Conservation (phyloP, 2,888 invertebrate species). For the Elmis aenea region DNA sequence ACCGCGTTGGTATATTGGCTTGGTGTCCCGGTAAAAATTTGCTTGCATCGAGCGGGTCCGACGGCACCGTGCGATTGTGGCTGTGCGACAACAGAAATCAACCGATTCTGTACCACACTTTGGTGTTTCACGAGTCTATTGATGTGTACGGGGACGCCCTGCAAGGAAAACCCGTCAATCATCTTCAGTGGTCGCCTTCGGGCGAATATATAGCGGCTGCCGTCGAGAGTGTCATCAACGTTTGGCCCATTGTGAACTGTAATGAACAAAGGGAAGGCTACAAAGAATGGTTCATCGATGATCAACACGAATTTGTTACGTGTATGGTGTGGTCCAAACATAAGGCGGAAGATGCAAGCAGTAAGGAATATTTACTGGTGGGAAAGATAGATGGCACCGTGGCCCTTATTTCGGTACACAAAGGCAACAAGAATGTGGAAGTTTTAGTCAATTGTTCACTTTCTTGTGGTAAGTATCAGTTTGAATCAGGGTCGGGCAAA, state of each 20-base stretch:
- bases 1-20: constrained; percentile 46
- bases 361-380: constrained; percentile 47
- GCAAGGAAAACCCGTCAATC: constrained; percentile 48
- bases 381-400: constrained; percentile 53
- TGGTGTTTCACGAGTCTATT: constrained; percentile 51
- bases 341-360: constrained; percentile 24
- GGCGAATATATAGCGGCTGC: constrained; percentile 54
- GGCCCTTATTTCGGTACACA: constrained; percentile 38
- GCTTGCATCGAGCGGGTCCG: constrained; percentile 56
- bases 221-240: constrained; percentile 54
- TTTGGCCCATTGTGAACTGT: constrained; percentile 50
- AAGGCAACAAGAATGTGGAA: constrained; percentile 35
- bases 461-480: constrained; percentile 40
- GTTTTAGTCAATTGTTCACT: constrained; percentile 40
- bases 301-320: constrained; percentile 48
- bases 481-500: too few relatives aligned
- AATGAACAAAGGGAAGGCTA: constrained; percentile 29
- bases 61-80: constrained; percentile 60
- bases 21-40: constrained; percentile 48
- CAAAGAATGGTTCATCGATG: constrained; percentile 44
- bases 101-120: constrained; percentile 48
- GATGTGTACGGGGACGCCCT: constrained; percentile 50
- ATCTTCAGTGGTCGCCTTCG: constrained; percentile 51
- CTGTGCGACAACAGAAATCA: constrained; percentile 41
- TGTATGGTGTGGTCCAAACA: constrained; percentile 50